Base-by-base conservation (phyloP, 2,888 invertebrate genomes). In the Harpalus rubripes region DNA sequence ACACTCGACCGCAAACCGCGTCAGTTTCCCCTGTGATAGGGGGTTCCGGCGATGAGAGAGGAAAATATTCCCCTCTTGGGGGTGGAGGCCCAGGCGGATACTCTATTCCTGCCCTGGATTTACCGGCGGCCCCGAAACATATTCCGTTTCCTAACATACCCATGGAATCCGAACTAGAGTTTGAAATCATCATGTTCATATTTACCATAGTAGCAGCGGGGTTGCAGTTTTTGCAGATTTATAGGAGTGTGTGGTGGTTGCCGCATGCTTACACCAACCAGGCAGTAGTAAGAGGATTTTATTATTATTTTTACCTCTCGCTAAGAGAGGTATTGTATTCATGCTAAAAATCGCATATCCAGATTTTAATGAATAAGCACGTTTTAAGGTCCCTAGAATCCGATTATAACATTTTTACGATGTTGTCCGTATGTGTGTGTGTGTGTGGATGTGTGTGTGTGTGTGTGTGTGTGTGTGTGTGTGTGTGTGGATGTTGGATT, bases 171-270 rank as follows among this genome's bases (percentile, higher is more conserved):
- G 96, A 96, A 87, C 90, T 98, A 74, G 92, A 95, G 80, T 98
- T 98, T 92, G 98, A 99, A 91, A 92, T 95, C 1, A 93, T 98
- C 89, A 95, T 97, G 90, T 96, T 98, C 90, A 91, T 95, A 10
- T 97, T 97, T 90, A 95, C 96, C 0, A 91, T 96, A 32, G 93
- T 96, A 63, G 95, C 96, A 0, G 95, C 97, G 22, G 95, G 95
- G 82, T 93, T 98, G 84, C 99, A 99, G 92, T 97, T 98, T 90
- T 93, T 99, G 61, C 98, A 99, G 92, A 93, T 99, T 56, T 99
- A 99, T 90, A 95, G 98, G 87, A 98, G 98, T 1, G 96, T 97
- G 12, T 99, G 98, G 98, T 99, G 99, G 99, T 91, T 99, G 81
- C 98, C 98, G 0, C 95, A 98, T 90, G 98, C 98, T 0, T 95